These are phyloP conservation scores for Pithys albifrons DNA, from an alignment of 2,113 vertebrate species.

Conservation along the genomic window DNA sequence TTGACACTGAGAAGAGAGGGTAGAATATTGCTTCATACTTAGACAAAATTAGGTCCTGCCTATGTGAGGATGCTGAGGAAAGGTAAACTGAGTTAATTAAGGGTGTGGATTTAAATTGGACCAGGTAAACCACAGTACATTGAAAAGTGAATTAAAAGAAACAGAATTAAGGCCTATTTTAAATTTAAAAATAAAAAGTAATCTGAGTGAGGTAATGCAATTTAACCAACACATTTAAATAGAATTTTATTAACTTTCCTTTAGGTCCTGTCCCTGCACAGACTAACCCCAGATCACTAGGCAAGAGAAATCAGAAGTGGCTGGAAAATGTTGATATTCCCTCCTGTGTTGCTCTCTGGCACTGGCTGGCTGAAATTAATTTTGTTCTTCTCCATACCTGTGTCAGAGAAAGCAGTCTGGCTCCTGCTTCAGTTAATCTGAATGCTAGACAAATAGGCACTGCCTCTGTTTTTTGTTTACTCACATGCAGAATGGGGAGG, in stretches of 20 bases:
- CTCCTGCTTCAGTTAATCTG: background rate
- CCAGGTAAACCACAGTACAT: background rate
- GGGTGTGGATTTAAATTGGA: background rate
- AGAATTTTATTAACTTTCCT: background rate
- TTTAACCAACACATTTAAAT: background rate
- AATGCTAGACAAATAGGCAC: background rate
- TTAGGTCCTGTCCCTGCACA: background rate
- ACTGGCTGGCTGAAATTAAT: background rate
- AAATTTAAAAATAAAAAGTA: background rate
- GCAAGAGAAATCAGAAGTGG: background rate
- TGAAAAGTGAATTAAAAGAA: background rate
- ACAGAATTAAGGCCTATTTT: background rate
- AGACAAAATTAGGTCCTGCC: background rate
- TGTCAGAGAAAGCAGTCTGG: background rate
- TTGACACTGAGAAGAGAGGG: background rate
- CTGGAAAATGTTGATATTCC: background rate
- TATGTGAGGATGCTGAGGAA: background rate
- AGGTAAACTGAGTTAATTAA: background rate
- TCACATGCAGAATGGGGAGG: background rate
- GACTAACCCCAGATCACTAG: background rate
- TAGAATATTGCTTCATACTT: background rate
- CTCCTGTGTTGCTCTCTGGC: background rate
- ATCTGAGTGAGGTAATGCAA: background rate
- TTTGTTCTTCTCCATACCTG: background rate
- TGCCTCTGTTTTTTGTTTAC: background rate